Percentiles rank a stretch among this genome's conserved stretches.
Conservation (phyloP, 1,140 invertebrate species). For the Cardiocondyla obscurior region DNA sequence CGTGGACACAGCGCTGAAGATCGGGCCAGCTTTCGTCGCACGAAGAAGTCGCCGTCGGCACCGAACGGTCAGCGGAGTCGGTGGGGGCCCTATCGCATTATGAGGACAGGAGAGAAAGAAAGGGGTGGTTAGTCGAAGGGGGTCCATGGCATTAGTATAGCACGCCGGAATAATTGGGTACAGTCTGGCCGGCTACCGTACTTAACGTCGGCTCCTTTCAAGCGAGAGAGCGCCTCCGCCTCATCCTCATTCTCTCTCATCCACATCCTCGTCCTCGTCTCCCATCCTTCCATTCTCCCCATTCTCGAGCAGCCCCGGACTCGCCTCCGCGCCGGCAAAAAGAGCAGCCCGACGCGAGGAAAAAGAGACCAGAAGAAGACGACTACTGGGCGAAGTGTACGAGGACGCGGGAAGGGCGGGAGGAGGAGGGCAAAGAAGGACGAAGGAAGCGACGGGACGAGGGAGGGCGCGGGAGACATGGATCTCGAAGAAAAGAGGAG, state of each 20-base stretch:
- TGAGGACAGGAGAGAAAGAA: conserved; percentile 56
- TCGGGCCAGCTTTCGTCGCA: conserved; percentile 9
- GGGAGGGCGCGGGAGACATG: neutral
- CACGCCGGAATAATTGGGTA: conserved; percentile 83
- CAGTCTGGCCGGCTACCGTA: conserved; percentile 81
- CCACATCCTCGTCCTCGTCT: conserved; percentile 56
- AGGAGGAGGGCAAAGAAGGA: neutral
- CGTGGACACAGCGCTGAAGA: conserved; percentile 7
- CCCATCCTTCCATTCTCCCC: conserved; percentile 47
- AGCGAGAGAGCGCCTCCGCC: conserved; percentile 55
- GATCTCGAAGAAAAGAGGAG: conserved; percentile 44
- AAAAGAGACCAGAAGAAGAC: conserved; percentile 67
- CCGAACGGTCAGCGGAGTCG: conserved; percentile 21
- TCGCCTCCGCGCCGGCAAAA: conserved; percentile 66
- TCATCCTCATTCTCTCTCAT: conserved; percentile 40
- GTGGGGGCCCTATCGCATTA: conserved; percentile 62
- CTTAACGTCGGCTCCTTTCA: conserved; percentile 79
- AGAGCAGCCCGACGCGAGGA: conserved; percentile 55
- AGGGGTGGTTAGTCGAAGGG: conserved; percentile 66
- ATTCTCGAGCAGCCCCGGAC: conserved; percentile 54
- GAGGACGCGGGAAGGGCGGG: conserved; percentile 32
- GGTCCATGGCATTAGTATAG: conserved; percentile 79
- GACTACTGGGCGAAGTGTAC: conserved; percentile 66
- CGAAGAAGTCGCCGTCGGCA: conserved; percentile 21
- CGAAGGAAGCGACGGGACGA: neutral